These are phyloP conservation scores for Cyanoderma ruficeps DNA, from an alignment of 2,113 vertebrate genomes.

Conservation along the genomic window DNA sequence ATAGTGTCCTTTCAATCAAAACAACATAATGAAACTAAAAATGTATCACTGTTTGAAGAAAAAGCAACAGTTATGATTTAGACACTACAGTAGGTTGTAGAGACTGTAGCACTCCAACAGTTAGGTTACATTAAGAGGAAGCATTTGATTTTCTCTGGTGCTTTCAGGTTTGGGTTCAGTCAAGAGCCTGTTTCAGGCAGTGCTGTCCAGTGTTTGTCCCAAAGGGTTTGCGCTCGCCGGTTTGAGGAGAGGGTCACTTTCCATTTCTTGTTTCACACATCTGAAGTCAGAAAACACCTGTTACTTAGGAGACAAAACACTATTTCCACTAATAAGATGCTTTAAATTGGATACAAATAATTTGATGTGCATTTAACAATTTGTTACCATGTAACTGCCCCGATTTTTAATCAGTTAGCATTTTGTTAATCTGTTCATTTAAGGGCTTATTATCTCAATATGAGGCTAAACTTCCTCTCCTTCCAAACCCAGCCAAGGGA, in stretches of 20 bases:
- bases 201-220: constrained; percentile 91
- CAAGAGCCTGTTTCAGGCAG: constrained; percentile 78
- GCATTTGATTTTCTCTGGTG: constrained; percentile 91
- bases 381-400: background rate
- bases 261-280: constrained; percentile 88
- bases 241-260: constrained; percentile 83
- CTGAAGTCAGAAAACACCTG: constrained; percentile 60
- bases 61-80: constrained; percentile 80
- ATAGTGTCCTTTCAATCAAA: constrained; percentile 82
- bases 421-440: background rate
- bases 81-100: constrained; percentile 70
- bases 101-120: constrained; percentile 74
- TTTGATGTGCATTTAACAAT: background rate
- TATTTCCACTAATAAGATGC: background rate
- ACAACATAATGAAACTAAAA: constrained; percentile 79
- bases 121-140: constrained; percentile 81
- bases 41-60: constrained; percentile 76
- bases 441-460: background rate
- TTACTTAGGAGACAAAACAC: constrained; percentile 23
- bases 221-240: constrained; percentile 87
- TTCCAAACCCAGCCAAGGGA: background rate
- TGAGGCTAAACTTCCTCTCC: background rate
- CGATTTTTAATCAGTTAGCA: background rate
- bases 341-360: background rate
- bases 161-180: constrained; percentile 77